Evolutionary conservation across 2,113 vertebrate species (phyloP), one percentile per base, ranked within the genome.

Genomic region (Esox niger): DNA sequence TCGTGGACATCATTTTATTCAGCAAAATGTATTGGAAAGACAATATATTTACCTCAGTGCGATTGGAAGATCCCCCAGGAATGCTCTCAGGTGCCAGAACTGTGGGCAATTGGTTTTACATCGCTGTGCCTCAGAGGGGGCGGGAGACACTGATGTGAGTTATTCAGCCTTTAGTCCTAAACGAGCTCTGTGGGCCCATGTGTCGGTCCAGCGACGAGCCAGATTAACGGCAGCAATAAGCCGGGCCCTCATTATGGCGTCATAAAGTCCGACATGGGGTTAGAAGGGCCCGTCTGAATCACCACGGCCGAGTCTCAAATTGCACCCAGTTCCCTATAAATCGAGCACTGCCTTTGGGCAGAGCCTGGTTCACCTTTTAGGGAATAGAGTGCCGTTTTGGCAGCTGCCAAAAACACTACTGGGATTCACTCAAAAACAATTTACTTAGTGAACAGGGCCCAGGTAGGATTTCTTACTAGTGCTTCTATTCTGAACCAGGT

Each of bases 191-290:
- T 62, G 60, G 32, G 32, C 60, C 60, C 25, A 21, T 23, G 60
- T 62, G 11, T 33, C 59, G 33, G 32, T 62, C 31, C 3, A 3
- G 17, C 32, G 35, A n/a, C n/a, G n/a, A 6, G 31, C 25, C 7
- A 62, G 60, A 62, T 62, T 62, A 38, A 62, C 13, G 60, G 11
- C 60, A 62, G 60, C 60, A 38, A 33, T 62, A 35, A 62, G 60
- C 20, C 31, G 4, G 60, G 29, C n/a, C 32, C 31, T 62, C 60
- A 62, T 62, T 62, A 62, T 62, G 60, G 60, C 32, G 31, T 38
- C 60, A 21, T 62, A 32, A 38, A 38, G n/a, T n/a, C n/a, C n/a
- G n/a, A n/a, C 32, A 30, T 27, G 30, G 6, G 7, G 23, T 11
- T 11, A 58, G 56, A 33, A 8, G 2, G 38, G 60, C 31, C 35